Evolutionary conservation across 2,113 vertebrate genomes (phyloP).

Genomic region (Hypanus sabinus): DNA sequence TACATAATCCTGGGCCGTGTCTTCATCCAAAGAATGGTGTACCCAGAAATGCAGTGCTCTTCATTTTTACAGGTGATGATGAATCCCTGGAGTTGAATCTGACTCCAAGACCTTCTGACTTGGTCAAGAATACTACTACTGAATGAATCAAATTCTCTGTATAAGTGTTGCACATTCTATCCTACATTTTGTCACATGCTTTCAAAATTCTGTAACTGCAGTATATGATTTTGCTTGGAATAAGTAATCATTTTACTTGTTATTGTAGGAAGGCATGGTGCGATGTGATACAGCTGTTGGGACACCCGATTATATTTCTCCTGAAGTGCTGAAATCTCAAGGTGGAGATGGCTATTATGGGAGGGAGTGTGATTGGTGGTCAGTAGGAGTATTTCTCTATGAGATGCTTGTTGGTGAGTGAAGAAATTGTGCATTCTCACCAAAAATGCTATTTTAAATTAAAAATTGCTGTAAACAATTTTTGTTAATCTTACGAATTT

Average conservation of each 20-base stretch:
- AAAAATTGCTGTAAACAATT: background rate
- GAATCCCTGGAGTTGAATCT: background rate
- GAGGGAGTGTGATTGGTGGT: slow-evolving; percentile 98
- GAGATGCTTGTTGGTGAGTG: slow-evolving; percentile 98
- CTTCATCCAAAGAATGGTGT: background rate
- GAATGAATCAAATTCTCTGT: background rate
- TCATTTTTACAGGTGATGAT: background rate
- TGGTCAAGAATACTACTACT: background rate
- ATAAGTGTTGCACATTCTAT: background rate
- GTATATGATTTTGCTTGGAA: background rate
- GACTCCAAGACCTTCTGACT: background rate
- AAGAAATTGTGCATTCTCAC: slow-evolving; percentile 20
- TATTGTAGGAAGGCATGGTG: slow-evolving; percentile 91
- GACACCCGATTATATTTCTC: slow-evolving; percentile 97
- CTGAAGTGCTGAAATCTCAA: slow-evolving; percentile 96
- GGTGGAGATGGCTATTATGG: slow-evolving; percentile 97
- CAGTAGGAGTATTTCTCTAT: slow-evolving; percentile 94
- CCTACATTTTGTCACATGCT: background rate
- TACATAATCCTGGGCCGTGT: background rate
- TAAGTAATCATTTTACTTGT: background rate
- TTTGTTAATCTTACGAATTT: background rate
- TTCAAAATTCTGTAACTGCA: background rate
- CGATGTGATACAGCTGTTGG: slow-evolving; percentile 97
- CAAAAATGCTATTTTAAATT: background rate
- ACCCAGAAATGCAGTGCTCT: background rate